phyloP scores from a whole-genome alignment of 2,888 invertebrate species.

The Cataglyphis cursor region DNA sequence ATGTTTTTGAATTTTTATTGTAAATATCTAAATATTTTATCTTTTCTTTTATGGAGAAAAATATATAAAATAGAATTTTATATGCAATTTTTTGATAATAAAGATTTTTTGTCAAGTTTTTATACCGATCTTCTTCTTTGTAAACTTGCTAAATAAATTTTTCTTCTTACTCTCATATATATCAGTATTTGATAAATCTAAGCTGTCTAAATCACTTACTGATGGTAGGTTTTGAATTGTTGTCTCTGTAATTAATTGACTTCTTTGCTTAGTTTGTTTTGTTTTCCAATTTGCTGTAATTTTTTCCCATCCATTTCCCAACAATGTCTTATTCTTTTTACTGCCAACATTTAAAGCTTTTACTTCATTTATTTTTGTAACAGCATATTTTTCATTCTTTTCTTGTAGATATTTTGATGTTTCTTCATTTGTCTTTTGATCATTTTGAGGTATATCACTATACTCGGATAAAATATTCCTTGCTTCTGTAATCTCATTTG shows the following conservation, averaged over 20 bases:
- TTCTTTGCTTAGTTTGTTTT: conserved; percentile 16
- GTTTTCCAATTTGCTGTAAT: background rate
- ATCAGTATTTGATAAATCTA: conserved; percentile 2
- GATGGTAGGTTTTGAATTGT: conserved; percentile 22
- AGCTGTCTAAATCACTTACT: conserved; percentile 23
- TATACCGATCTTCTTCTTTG: conserved; percentile 17
- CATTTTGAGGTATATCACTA: background rate
- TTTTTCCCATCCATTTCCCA: conserved; percentile 12
- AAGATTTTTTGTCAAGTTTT: background rate
- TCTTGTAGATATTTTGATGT: background rate
- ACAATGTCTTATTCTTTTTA: conserved; percentile 20
- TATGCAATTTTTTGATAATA: background rate
- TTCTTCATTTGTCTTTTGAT: conserved; percentile 3
- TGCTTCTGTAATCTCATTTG: conserved; percentile 12
- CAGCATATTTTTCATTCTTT: conserved; percentile 2
- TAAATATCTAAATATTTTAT: conserved; percentile 2
- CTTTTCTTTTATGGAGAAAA: background rate
- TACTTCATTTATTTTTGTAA: background rate
- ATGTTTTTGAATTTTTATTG: background rate
- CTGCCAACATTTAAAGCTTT: background rate
- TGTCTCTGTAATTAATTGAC: conserved; percentile 9
- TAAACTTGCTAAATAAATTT: conserved; percentile 31
- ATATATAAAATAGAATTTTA: background rate
- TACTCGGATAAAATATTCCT: background rate
- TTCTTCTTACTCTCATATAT: conserved; percentile 14